Conservation (phyloP, 2,797 vertebrate genomes). For the Phylloscopus collybita region DNA sequence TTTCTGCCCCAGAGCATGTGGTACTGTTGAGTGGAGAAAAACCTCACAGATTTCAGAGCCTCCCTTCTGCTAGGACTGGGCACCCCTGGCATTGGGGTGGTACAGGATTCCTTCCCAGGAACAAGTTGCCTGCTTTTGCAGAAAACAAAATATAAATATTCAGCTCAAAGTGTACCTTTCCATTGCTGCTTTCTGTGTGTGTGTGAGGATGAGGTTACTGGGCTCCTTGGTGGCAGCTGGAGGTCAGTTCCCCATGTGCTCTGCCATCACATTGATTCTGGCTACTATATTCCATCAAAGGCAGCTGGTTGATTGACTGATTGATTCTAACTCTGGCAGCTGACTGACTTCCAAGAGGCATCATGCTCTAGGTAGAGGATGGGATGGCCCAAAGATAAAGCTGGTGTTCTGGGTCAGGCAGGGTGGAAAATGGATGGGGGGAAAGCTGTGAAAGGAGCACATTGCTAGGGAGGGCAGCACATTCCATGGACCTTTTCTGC, state of each 20-base stretch:
- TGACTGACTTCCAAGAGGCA: neutral
- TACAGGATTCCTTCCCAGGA: neutral
- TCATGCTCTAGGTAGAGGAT: neutral
- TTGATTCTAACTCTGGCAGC: neutral
- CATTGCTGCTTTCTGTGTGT: neutral
- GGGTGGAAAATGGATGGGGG: accelerated
- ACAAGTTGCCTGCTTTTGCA: neutral
- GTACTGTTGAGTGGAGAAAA: neutral
- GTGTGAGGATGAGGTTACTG: neutral
- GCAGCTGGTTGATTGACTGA: neutral
- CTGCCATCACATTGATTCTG: neutral
- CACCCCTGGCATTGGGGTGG: neutral
- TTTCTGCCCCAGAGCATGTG: neutral
- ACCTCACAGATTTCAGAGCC: neutral
- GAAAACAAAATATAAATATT: neutral
- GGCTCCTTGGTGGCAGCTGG: neutral
- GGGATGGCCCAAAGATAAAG: neutral
- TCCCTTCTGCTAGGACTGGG: neutral
- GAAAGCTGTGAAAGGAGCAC: neutral
- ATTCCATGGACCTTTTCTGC: neutral
- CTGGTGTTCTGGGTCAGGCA: neutral
- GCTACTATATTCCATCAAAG: neutral
- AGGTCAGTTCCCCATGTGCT: neutral
- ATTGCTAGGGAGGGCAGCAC: neutral
- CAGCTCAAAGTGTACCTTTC: neutral